Evolutionary conservation across 2,113 vertebrate genomes (phyloP).

Genomic region (Xiphophorus hellerii): DNA sequence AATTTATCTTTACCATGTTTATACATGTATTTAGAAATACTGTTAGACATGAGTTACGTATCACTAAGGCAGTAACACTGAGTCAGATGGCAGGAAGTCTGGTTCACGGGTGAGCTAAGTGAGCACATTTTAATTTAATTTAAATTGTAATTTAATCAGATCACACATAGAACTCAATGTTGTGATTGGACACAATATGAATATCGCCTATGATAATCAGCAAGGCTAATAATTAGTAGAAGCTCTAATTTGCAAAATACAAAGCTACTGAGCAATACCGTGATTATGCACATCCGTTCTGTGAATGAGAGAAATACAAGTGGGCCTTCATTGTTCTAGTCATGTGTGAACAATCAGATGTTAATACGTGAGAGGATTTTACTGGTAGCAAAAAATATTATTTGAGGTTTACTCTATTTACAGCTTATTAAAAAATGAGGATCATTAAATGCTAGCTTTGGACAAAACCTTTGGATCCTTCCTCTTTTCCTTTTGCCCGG

Average conservation of each 20-base stretch:
- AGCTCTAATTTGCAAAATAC: constrained; percentile 25
- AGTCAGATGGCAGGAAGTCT: not conserved
- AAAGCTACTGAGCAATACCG: constrained; percentile 32
- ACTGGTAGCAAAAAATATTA: constrained; percentile 52
- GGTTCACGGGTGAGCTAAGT: not conserved
- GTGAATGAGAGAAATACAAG: constrained; percentile 30
- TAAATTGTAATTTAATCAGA: constrained; percentile 18
- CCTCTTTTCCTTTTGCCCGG: no score
- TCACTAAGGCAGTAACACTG: not conserved
- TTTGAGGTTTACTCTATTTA: constrained; percentile 55
- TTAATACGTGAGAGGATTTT: constrained; percentile 60
- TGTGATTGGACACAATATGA: constrained; percentile 5
- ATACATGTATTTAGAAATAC: not conserved
- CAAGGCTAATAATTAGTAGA: constrained; percentile 8
- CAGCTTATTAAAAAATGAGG: no score
- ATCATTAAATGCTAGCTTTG: no score
- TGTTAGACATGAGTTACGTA: not conserved
- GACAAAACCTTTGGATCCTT: no score
- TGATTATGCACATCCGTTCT: constrained; percentile 38
- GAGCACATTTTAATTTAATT: constrained; percentile 11
- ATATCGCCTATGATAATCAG: constrained; percentile 14
- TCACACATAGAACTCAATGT: constrained; percentile 10
- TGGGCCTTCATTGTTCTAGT: constrained; percentile 47
- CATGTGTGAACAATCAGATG: constrained; percentile 55
- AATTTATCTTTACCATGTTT: not conserved